phyloP scores from a whole-genome alignment of 2,888 invertebrate species.

The Platycheirus rosarum region DNA sequence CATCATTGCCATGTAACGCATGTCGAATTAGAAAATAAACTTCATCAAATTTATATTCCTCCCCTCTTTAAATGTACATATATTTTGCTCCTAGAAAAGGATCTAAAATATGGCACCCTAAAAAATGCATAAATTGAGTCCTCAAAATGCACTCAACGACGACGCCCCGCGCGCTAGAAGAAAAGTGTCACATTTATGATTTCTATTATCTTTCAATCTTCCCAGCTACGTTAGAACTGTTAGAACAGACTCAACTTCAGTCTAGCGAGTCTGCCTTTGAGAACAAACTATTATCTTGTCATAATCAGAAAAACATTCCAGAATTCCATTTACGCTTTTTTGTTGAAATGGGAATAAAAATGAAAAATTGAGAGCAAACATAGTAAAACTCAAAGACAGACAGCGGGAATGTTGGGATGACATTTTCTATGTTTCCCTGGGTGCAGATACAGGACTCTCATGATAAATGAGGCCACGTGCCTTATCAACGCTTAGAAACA shows the following conservation, averaged over 20 bases:
- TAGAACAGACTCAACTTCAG: slow-evolving; percentile 7
- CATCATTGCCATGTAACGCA: slow-evolving; percentile 44
- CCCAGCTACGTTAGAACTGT: too few relatives aligned
- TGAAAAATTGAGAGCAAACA: slow-evolving; percentile 42
- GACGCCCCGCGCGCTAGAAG: background rate
- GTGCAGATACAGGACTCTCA: slow-evolving; percentile 33
- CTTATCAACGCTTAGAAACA: slow-evolving; percentile 77
- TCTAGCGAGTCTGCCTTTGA: slow-evolving; percentile 15
- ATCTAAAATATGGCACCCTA: slow-evolving; percentile 20
- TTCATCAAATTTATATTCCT: slow-evolving; percentile 23
- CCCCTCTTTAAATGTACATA: slow-evolving; percentile 21
- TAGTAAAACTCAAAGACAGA: slow-evolving; percentile 14
- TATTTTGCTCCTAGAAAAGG: background rate
- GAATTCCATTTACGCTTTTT: slow-evolving; percentile 29
- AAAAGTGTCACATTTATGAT: slow-evolving; percentile 61
- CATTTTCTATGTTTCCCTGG: slow-evolving; percentile 31
- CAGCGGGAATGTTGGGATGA: slow-evolving; percentile 15
- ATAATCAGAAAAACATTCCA: slow-evolving; percentile 65
- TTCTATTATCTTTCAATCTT: slow-evolving; percentile 50
- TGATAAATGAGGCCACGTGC: slow-evolving; percentile 82
- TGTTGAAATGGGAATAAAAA: slow-evolving; percentile 26
- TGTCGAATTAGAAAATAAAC: slow-evolving; percentile 33
- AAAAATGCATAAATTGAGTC: slow-evolving; percentile 5
- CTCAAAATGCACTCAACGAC: slow-evolving; percentile 45
- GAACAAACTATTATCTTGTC: slow-evolving; percentile 61